Evolutionary conservation across 2,888 invertebrate genomes (phyloP).

Genomic region (Gandaritis pyraliata): DNA sequence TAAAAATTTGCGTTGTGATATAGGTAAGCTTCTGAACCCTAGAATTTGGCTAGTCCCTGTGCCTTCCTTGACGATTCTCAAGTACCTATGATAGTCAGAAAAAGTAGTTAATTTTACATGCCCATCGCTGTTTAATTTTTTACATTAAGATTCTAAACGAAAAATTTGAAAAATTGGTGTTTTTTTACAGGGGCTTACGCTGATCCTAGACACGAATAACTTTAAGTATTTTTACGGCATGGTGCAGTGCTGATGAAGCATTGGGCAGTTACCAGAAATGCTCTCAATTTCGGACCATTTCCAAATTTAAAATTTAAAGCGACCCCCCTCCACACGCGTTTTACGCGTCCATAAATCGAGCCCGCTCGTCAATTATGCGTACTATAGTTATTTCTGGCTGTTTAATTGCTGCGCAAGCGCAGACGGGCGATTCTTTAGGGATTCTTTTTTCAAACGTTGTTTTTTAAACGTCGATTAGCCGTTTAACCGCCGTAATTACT

Average conservation of each 20-base stretch:
- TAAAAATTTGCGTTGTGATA: too few species aligned
- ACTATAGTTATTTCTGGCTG: conserved; percentile 68
- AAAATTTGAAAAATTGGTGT: too few species aligned
- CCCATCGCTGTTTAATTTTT: too few species aligned
- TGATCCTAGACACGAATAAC: too few species aligned
- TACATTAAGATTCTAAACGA: too few species aligned
- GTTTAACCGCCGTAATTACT: conserved; percentile 44
- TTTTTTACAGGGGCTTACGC: too few species aligned
- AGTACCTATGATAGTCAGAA: too few species aligned
- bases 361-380: conserved; percentile 71
- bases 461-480: conserved; percentile 45
- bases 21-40: too few species aligned
- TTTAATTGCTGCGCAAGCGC: conserved; percentile 76
- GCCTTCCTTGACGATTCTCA: too few species aligned
- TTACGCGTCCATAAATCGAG: conserved; percentile 68
- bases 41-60: too few species aligned
- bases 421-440: conserved; percentile 48
- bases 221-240: not conserved
- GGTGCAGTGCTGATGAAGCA: conserved; percentile 6
- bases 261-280: conserved; percentile 9
- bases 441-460: conserved; percentile 49
- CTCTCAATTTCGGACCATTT: conserved; percentile 4
- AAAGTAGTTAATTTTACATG: too few species aligned
- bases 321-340: conserved; percentile 37
- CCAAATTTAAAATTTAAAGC: conserved; percentile 38